These are phyloP conservation scores for Dusona sp. DNA, from an alignment of 2,888 invertebrate genomes.

Conservation along the genomic window DNA sequence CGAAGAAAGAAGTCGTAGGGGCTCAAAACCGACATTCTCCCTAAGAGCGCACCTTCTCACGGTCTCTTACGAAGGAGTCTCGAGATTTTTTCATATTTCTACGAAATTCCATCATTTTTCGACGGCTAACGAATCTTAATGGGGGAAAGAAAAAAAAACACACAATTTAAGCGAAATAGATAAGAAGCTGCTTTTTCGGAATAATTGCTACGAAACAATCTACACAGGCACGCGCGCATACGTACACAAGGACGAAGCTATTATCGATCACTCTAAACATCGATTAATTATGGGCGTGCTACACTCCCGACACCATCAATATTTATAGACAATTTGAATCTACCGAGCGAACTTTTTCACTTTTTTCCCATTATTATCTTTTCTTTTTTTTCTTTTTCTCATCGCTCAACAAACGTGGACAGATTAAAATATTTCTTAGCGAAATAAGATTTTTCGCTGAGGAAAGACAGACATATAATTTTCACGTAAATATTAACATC, in stretches of 20 bases:
- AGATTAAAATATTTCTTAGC: conserved; percentile 7
- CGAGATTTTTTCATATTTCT: neutral
- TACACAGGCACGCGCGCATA: conserved; percentile 42
- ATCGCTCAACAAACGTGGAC: conserved; percentile 43
- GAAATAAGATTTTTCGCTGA: conserved; percentile 15
- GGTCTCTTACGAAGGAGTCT: neutral
- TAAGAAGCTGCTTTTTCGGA: conserved; percentile 32
- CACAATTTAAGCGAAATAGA: neutral
- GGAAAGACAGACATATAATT: neutral
- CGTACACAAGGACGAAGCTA: conserved; percentile 45
- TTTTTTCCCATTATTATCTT: neutral
- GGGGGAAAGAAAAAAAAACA: neutral
- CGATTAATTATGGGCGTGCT: conserved; percentile 34
- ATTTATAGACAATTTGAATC: conserved; percentile 43
- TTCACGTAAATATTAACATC: conserved; percentile 15
- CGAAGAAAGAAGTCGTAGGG: conserved; percentile 79
- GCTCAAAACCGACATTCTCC: conserved; percentile 80
- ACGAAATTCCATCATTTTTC: conserved; percentile 21
- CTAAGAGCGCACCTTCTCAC: conserved; percentile 73
- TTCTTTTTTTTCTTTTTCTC: neutral
- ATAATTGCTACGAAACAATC: conserved; percentile 66
- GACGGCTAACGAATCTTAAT: conserved; percentile 36
- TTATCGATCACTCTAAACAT: conserved; percentile 23
- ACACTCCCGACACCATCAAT: conserved; percentile 30
- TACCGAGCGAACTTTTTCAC: conserved; percentile 42